These are phyloP conservation scores for Andrena minutula DNA, from an alignment of 2,888 invertebrate species.

Conservation along the genomic window DNA sequence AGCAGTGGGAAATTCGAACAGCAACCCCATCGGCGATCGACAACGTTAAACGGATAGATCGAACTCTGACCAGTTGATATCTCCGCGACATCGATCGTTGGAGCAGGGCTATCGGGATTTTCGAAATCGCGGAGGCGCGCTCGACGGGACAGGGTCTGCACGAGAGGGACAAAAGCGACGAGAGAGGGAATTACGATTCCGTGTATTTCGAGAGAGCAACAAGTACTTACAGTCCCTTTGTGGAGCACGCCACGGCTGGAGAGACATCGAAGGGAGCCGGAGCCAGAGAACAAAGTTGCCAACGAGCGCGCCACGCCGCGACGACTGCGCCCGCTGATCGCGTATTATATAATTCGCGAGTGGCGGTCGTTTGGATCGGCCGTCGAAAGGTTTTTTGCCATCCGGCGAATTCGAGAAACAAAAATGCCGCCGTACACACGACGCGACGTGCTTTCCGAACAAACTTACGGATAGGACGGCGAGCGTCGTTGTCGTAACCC, in stretches of 20 bases:
- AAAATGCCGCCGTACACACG: conserved; percentile 12
- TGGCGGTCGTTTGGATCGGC: conserved; percentile 49
- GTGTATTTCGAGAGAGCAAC: conserved; percentile 73
- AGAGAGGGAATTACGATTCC: conserved; percentile 67
- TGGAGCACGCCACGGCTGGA: conserved; percentile 62
- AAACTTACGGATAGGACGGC: conserved; percentile 45
- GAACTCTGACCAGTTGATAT: background rate
- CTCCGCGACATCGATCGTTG: background rate
- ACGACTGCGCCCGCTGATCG: conserved; percentile 52
- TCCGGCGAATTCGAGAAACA: conserved; percentile 44
- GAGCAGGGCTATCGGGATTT: background rate
- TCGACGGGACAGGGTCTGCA: background rate
- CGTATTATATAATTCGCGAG: conserved; percentile 64
- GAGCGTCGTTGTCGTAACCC: conserved; percentile 59
- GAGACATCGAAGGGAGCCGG: conserved; percentile 64
- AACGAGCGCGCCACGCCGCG: conserved; percentile 42
- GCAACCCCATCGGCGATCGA: too few relatives aligned
- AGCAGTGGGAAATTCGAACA: too few relatives aligned
- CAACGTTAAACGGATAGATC: too few relatives aligned
- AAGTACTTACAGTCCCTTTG: conserved; percentile 72
- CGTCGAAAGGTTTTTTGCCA: conserved; percentile 37
- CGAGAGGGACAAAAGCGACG: conserved; percentile 24
- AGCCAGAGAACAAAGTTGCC: conserved; percentile 65
- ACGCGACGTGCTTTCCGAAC: conserved; percentile 46
- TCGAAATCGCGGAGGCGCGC: background rate